A percentile compares a stretch with the other conserved stretches of the same genome.
Conservation (phyloP, 2,797 vertebrate genomes). For the Gallinago stenura region DNA sequence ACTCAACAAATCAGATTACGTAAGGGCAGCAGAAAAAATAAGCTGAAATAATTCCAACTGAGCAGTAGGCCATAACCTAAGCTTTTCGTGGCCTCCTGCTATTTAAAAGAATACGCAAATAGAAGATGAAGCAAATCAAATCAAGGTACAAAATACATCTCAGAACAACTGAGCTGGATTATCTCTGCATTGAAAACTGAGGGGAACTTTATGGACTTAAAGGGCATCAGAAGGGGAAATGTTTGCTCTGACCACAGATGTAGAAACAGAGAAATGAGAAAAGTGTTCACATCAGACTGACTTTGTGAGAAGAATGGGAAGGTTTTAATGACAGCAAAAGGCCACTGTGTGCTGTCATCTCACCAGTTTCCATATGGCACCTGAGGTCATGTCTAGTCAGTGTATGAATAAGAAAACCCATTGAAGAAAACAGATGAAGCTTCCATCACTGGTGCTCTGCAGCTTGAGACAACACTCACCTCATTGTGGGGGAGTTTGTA, state of each 20-base stretch:
- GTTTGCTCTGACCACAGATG: background rate
- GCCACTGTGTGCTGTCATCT: background rate
- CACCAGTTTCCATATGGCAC: background rate
- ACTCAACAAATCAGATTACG: background rate
- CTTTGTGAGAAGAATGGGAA: background rate
- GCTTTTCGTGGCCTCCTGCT: background rate
- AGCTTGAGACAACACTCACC: background rate
- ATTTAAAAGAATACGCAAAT: background rate
- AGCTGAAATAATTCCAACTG: background rate
- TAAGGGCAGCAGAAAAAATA: constrained; percentile 1
- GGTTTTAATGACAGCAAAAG: background rate
- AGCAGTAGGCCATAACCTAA: background rate
- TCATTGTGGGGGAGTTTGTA: background rate
- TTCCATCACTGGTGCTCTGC: background rate
- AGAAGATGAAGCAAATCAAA: background rate
- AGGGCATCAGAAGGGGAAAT: background rate
- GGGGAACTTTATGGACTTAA: background rate
- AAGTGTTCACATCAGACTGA: background rate
- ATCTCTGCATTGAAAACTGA: background rate
- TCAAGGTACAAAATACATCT: background rate
- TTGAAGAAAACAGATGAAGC: background rate
- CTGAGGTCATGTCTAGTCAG: background rate
- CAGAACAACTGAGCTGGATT: background rate
- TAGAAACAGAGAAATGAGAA: background rate
- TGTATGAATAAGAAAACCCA: background rate